Conservation (phyloP, 2,113 vertebrate genomes). For the Tragelaphus buxtoni region DNA sequence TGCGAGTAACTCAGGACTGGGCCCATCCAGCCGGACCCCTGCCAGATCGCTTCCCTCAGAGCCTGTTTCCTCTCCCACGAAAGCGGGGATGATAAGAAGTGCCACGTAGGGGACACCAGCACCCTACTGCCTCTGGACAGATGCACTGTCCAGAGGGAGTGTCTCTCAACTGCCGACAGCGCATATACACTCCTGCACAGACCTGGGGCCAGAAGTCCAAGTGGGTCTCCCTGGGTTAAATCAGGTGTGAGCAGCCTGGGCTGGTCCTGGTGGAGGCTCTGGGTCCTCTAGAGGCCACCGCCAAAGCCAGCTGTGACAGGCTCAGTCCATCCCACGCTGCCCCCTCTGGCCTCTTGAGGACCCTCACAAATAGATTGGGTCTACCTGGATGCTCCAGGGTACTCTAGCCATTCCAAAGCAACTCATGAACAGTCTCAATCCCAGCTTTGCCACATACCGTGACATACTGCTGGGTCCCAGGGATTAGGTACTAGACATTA, state of each 20-base stretch:
- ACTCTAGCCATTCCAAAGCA: not conserved
- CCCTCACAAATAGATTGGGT: not conserved
- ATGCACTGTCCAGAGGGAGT: not conserved
- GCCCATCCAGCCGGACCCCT: not conserved
- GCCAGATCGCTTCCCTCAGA: not conserved
- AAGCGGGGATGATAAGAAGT: not conserved
- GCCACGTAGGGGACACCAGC: too few relatives aligned
- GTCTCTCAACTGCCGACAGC: not conserved
- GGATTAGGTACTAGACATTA: fast-evolving
- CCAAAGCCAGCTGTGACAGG: not conserved
- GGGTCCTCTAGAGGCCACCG: not conserved
- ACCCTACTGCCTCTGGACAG: not conserved
- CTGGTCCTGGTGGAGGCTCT: not conserved
- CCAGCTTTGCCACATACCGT: not conserved
- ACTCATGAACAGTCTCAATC: too few relatives aligned
- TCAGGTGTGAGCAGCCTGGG: not conserved
- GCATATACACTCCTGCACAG: too few relatives aligned
- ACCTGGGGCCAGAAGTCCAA: not conserved
- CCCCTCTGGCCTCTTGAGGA: not conserved
- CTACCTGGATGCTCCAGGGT: not conserved
- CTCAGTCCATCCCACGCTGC: not conserved
- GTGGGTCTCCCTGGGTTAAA: not conserved
- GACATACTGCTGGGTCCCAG: too few relatives aligned
- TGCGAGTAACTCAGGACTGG: not conserved
- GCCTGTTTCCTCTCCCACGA: not conserved